A percentile compares a stretch with the other conserved stretches of the same genome.
phyloP scores from a whole-genome alignment of 2,888 invertebrate species.

The Athalia cordata region DNA sequence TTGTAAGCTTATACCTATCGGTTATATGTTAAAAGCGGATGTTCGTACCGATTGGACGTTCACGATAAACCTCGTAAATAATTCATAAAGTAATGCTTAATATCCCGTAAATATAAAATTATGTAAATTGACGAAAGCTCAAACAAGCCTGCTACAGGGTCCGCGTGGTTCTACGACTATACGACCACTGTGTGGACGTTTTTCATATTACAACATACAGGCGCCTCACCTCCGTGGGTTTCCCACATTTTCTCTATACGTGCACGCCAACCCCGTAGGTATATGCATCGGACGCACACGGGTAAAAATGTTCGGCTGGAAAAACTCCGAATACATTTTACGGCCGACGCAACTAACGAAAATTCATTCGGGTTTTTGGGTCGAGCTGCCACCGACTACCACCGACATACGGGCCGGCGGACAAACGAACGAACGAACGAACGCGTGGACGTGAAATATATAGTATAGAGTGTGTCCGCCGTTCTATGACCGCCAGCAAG shows the following conservation, averaged over 20 bases:
- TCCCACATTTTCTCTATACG: constrained; percentile 13
- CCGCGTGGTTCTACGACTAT: neutral
- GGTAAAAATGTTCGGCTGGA: neutral
- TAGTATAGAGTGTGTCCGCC: constrained; percentile 48
- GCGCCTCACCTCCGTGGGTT: constrained; percentile 10
- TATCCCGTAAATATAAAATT: constrained; percentile 42
- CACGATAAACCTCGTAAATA: constrained; percentile 36
- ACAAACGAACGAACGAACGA: constrained; percentile 48
- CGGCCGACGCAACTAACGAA: constrained; percentile 29
- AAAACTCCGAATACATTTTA: constrained; percentile 37
- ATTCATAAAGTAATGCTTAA: constrained; percentile 30
- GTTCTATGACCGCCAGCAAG: constrained; percentile 33
- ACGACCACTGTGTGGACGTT: neutral
- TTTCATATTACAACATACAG: neutral
- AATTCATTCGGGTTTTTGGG: constrained; percentile 35
- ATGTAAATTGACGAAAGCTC: constrained; percentile 40
- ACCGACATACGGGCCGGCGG: constrained; percentile 26
- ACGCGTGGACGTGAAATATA: constrained; percentile 56
- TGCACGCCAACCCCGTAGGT: constrained; percentile 20
- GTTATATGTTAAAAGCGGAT: constrained; percentile 22
- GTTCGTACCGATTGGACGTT: constrained; percentile 29
- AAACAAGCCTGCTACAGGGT: constrained; percentile 20
- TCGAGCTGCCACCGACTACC: constrained; percentile 39
- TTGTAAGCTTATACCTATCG: neutral
- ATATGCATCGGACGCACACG: neutral